phyloP scores from a whole-genome alignment of 2,113 vertebrate genomes.

The Bambusicola thoracicus region DNA sequence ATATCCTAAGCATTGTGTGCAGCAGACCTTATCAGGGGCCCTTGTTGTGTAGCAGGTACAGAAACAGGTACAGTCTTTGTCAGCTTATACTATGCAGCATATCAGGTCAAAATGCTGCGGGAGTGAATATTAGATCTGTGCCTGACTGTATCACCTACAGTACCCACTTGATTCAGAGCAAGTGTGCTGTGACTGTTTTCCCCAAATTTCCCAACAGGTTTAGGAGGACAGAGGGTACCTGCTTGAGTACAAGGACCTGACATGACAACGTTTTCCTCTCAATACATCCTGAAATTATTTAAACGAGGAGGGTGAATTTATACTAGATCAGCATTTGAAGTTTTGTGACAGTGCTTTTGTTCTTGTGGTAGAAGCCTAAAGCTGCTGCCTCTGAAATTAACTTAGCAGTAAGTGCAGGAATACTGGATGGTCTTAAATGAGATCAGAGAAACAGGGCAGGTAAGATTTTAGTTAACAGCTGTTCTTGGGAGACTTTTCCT shows the following conservation, averaged over 20 bases:
- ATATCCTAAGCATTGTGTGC: neutral
- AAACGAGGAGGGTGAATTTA: accelerated
- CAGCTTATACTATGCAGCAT: accelerated
- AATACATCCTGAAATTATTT: neutral
- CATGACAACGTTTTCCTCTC: accelerated
- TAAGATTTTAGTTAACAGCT: neutral
- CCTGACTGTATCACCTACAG: neutral
- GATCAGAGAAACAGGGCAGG: neutral
- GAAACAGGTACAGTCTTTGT: neutral
- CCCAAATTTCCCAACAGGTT: neutral
- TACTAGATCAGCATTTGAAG: neutral
- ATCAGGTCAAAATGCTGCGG: neutral
- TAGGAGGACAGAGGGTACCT: neutral
- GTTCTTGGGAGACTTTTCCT: neutral
- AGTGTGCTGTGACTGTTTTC: neutral
- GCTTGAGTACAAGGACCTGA: neutral
- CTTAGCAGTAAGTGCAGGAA: neutral
- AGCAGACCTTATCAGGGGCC: neutral
- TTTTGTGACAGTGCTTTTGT: neutral
- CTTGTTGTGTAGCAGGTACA: accelerated
- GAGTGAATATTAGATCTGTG: neutral
- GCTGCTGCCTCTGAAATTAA: neutral
- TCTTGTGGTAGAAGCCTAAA: neutral
- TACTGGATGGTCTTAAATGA: neutral
- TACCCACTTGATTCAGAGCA: neutral